Conservation (phyloP, 2,888 invertebrate species). For the Caenorhabditis doughertyi region DNA sequence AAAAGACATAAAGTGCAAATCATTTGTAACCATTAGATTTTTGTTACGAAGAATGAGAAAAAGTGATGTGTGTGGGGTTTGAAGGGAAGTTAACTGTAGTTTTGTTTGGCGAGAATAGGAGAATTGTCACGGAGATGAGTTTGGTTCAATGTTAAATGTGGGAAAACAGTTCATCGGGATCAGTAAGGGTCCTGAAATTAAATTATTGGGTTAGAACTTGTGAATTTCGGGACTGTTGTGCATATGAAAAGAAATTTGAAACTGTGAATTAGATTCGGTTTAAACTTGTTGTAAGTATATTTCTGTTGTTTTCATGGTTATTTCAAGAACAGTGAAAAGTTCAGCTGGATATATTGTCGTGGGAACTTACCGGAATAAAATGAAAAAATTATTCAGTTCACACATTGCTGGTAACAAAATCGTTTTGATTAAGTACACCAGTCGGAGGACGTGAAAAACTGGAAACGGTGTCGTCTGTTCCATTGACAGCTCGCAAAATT, state of each 20-base stretch:
- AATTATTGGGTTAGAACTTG: not conserved
- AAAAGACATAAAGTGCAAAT: constrained; percentile 27
- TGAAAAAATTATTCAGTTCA: constrained; percentile 11
- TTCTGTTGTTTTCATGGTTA: no score
- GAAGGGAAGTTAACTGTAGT: constrained; percentile 2
- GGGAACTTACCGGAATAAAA: not conserved
- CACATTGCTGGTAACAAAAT: constrained; percentile 76
- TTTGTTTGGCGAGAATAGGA: constrained; percentile 10
- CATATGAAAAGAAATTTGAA: no score
- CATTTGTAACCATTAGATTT: not conserved
- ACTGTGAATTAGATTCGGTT: no score
- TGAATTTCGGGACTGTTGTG: no score
- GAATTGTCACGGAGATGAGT: constrained; percentile 50
- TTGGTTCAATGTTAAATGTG: constrained; percentile 39
- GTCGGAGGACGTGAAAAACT: constrained; percentile 63
- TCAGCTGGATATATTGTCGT: no score
- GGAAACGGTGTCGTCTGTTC: constrained; percentile 67
- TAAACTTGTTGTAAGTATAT: no score
- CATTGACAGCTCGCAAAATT: constrained; percentile 64
- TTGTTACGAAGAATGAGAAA: not conserved
- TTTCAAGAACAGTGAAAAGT: no score
- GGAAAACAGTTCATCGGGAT: constrained; percentile 50
- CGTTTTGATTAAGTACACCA: constrained; percentile 62
- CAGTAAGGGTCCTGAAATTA: constrained; percentile 55
- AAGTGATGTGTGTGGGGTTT: constrained; percentile 21